Percentiles rank a stretch among this genome's conserved stretches.
Evolutionary conservation across 2,888 invertebrate species (phyloP).

Genomic region (Margaritifera margaritifera): DNA sequence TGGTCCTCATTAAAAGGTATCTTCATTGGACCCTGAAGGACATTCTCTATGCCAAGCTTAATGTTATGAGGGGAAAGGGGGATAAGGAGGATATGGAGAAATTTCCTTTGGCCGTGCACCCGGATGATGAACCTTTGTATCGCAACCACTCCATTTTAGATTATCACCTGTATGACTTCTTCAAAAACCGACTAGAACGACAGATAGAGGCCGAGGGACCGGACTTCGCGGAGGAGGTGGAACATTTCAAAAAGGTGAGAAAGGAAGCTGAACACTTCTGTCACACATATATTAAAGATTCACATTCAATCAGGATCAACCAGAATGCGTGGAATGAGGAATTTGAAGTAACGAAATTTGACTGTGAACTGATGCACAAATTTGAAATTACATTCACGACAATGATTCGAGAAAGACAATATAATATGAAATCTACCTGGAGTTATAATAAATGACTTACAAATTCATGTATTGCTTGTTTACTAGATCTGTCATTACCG

Average conservation of each 20-base stretch:
- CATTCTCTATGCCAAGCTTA: slow-evolving; percentile 35
- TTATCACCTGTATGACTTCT: slow-evolving; percentile 33
- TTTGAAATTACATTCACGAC: slow-evolving; percentile 32
- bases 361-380: slow-evolving; percentile 27
- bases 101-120: too few species aligned
- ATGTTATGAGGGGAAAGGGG: slow-evolving; percentile 20
- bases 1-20: slow-evolving; percentile 27
- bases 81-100: slow-evolving; percentile 7
- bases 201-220: slow-evolving; percentile 27
- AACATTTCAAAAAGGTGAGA: slow-evolving; percentile 23
- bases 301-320: slow-evolving; percentile 14
- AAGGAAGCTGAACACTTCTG: slow-evolving; percentile 29
- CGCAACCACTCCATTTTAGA: slow-evolving; percentile 25
- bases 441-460: too few species aligned
- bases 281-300: slow-evolving; percentile 10
- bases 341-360: slow-evolving; percentile 21
- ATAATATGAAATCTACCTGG: slow-evolving; percentile 9
- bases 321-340: slow-evolving; percentile 23
- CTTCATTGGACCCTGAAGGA: slow-evolving; percentile 31
- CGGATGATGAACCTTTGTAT: slow-evolving; percentile 8
- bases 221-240: slow-evolving; percentile 19
- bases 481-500: too few species aligned
- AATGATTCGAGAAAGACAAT: slow-evolving; percentile 28
- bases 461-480: too few species aligned
- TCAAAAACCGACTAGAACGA: slow-evolving; percentile 14